Evolutionary conservation across 2,797 vertebrate species (phyloP), one percentile per base, ranked within the genome.

Genomic region (Lacerta viridis): DNA sequence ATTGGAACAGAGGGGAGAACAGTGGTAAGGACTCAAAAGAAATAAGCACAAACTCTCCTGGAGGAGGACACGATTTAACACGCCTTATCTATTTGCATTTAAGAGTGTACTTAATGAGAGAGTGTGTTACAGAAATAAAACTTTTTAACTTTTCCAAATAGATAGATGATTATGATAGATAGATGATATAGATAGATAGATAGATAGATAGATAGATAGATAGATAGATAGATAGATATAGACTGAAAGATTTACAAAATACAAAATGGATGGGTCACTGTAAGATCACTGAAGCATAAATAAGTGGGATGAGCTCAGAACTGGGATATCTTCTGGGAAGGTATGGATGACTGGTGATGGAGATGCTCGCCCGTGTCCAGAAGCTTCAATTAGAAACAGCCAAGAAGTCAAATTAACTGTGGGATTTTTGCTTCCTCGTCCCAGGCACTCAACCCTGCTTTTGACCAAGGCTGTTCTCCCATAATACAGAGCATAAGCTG

Each of bases 131-230:
- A 23, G 76, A 6, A 43, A 61, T 23, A 20, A 64, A 92, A 78
- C 0, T 0, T 36, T 69, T 87, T 85, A 83, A 80, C 36, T 75
- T 78, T 84, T 2, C 72, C 61, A 23, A 74, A 36, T 33, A 81
- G 84, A 80, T 59, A 55, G 64, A 87, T 84, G 39, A 41, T 41
- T 4, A 41, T 39, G 86, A 11, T 84, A 86, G 91, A 78, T 61
- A 11, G 10, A 13, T 50, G 46, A 46, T 9, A 46, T 46, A 10
- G 46, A 46, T 46, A 41, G 43, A 46, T 9, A 50, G 46, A 50
- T 11, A 46, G 46, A 50, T 50, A 46, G 43, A 10, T 46, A 46
- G 46, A 46, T 10, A 46, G 43, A 0, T 46, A 46, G 46, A 46
- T 9, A 46, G 46, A 0, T 10, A 46, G 46, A 46, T 46, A 46